Conservation (phyloP, 2,797 vertebrate genomes). For the Thaleichthys pacificus region DNA sequence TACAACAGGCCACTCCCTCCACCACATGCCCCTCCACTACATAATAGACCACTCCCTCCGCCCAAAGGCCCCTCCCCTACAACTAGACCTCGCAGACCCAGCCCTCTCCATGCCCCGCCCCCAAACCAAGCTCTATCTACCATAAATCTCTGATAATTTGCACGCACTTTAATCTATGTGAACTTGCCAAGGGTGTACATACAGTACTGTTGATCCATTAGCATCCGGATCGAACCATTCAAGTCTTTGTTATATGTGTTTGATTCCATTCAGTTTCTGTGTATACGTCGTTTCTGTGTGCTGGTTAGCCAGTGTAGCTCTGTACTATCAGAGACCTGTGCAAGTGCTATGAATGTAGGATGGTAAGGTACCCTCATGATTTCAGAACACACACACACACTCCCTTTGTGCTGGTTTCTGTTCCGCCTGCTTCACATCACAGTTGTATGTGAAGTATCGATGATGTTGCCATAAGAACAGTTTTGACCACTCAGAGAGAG, state of each 20-base stretch:
- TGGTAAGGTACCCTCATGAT: too few relatives aligned
- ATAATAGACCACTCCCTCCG: conserved; percentile 34
- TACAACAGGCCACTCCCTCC: conserved; percentile 23
- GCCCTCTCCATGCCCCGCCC: not conserved
- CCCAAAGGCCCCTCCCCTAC: conserved; percentile 6
- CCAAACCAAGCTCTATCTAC: conserved; percentile 47
- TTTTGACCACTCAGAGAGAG: too few relatives aligned
- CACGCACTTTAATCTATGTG: conserved; percentile 75
- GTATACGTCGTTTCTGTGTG: not conserved
- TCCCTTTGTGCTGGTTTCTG: too few relatives aligned
- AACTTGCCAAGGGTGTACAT: conserved; percentile 73
- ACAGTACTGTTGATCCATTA: conserved; percentile 44
- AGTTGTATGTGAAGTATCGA: too few relatives aligned
- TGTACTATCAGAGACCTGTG: conserved; percentile 31
- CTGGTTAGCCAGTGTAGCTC: not conserved
- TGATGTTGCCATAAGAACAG: too few relatives aligned
- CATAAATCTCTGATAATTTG: conserved; percentile 60
- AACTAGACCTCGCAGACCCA: conserved; percentile 1
- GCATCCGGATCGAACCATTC: conserved; percentile 53
- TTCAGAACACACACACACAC: too few relatives aligned
- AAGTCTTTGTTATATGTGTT: not conserved
- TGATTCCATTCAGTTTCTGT: conserved; percentile 27
- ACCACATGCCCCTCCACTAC: conserved; percentile 37
- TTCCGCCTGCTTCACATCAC: too few relatives aligned
- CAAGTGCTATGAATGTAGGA: too few relatives aligned